Evolutionary conservation across 1,140 invertebrate species (phyloP), one percentile per base, ranked within the genome.

Genomic region (Diorhabda carinulata): DNA sequence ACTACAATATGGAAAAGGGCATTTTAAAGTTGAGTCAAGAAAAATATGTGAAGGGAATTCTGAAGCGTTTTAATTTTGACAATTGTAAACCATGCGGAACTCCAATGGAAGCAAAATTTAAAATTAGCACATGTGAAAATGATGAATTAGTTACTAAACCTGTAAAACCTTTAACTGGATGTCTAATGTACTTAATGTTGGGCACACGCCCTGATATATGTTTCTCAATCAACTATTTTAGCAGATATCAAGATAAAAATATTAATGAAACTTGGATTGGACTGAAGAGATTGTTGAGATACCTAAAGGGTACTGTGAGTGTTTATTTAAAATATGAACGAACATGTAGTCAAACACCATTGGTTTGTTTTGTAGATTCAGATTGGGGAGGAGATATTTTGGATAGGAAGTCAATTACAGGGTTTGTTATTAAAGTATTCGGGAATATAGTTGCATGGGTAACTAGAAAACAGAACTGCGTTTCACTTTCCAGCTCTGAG

Each of bases 311-410:
- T n/a, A n/a, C n/a, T n/a, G n/a, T n/a, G n/a, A n/a, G n/a, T n/a
- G n/a, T n/a, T n/a, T n/a, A n/a, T n/a, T n/a, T n/a, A n/a, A n/a
- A n/a, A n/a, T n/a, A n/a, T n/a, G n/a, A n/a, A 45, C 7, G 61
- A 47, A 6, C 8, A 7, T 6, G 9, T 8, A 10, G 44, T 44
- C 2, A 63, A 63, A 9, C 9, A 63, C 7, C 5, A 42, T n/a
- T 42, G 9, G 45, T 60, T 10, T 52, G 65, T 44, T 67, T 7
- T 67, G 41, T 10, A 9, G 57, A 67, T 43, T 4, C 57, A 8
- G 65, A 67, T 41, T 67, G 65, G 56, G 65, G 56, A 67, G 58
- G 42, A 9, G 61, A 63, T 63, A 8, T 3, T 43, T 9, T 9
- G 42, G 42, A 45, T n/a, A 45, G 61, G 43, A 63, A 63, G 42